Evolutionary conservation across 2,888 invertebrate genomes (phyloP).

Genomic region (Temnothorax unifasciatus): DNA sequence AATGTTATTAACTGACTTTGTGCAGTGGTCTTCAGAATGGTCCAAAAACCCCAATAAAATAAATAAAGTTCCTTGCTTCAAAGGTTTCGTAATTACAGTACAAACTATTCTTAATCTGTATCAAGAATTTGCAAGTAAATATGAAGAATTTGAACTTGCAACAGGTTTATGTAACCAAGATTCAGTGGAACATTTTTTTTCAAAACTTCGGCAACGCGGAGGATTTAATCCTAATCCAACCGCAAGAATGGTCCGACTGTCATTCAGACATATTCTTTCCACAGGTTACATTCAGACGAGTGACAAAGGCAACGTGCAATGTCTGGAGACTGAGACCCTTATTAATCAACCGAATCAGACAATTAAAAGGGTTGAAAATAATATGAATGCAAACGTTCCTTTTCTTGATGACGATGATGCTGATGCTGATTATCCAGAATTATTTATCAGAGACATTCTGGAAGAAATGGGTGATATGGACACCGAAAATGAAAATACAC

Average conservation of each 20-base stretch:
- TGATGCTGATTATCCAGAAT: neutral
- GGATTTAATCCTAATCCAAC: neutral
- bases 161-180: neutral
- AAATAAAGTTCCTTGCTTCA: neutral
- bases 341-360: neutral
- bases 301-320: slow-evolving; percentile 12
- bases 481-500: neutral
- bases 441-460: neutral
- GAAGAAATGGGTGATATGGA: neutral
- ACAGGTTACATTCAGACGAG: slow-evolving; percentile 8
- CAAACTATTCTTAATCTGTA: neutral
- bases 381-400: neutral
- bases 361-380: neutral
- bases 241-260: slow-evolving; percentile 7
- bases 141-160: neutral
- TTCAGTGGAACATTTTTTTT: neutral
- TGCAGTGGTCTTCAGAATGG: neutral
- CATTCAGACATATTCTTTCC: slow-evolving; percentile 2
- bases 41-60: neutral
- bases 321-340: neutral
- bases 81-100: neutral
- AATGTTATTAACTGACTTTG: neutral
- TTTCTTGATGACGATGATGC: too few species aligned
- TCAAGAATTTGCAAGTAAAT: neutral
- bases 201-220: neutral